A percentile compares a stretch with the other conserved stretches of the same genome.
Conservation (phyloP, 2,797 vertebrate species). For the Salarias fasciatus region DNA sequence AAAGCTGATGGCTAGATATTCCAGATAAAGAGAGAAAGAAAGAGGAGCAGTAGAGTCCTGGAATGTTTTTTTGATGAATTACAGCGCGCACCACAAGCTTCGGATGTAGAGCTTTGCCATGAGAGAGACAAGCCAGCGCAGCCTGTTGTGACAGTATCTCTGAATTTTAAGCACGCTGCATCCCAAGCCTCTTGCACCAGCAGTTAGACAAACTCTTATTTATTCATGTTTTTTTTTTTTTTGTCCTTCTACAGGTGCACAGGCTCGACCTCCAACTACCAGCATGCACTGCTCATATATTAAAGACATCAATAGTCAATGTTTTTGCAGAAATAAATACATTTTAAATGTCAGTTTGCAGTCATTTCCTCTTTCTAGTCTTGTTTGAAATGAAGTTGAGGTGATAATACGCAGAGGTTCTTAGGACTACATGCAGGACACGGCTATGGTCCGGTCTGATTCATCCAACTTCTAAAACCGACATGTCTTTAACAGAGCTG, state of each 20-base stretch:
- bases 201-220: slow-evolving; percentile 62
- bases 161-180: slow-evolving; percentile 54
- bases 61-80: slow-evolving; percentile 69
- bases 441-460: background rate
- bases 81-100: slow-evolving; percentile 31
- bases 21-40: slow-evolving; percentile 52
- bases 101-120: slow-evolving; percentile 33
- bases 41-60: slow-evolving; percentile 43
- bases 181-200: slow-evolving; percentile 31
- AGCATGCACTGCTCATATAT: slow-evolving; percentile 46
- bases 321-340: slow-evolving; percentile 34
- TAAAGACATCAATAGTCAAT: slow-evolving; percentile 45
- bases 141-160: slow-evolving; percentile 60
- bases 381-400: too few species aligned
- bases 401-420: too few species aligned
- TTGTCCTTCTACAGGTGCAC: slow-evolving; percentile 36
- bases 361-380: too few species aligned
- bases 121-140: slow-evolving; percentile 37
- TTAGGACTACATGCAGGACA: too few species aligned
- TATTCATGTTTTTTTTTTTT: slow-evolving; percentile 65
- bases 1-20: slow-evolving; percentile 74
- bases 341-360: too few species aligned
- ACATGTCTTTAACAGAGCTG: slow-evolving; percentile 4
- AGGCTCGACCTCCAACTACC: slow-evolving; percentile 42
- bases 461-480: slow-evolving; percentile 7